phyloP scores from a whole-genome alignment of 2,113 vertebrate species.

The Uria aalge region DNA sequence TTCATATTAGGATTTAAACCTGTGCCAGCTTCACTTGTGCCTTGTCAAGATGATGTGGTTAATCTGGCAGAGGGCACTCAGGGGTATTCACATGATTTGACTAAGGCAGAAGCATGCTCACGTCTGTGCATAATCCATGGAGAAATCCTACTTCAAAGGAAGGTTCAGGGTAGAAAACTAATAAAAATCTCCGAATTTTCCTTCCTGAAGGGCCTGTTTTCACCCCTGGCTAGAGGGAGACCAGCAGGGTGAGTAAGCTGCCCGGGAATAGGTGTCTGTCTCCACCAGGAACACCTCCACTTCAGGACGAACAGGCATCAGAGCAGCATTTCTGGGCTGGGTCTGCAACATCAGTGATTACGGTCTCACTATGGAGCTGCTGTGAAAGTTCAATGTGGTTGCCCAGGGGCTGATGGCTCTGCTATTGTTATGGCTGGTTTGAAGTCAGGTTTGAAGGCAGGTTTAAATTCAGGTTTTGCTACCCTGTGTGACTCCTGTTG shows the following conservation, averaged over 20 bases:
- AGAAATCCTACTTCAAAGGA: background rate
- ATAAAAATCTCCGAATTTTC: background rate
- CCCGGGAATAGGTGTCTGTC: background rate
- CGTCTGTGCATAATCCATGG: background rate
- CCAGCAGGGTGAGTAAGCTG: background rate
- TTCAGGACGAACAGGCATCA: background rate
- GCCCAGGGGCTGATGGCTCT: background rate
- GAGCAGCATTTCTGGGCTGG: background rate
- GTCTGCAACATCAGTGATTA: background rate
- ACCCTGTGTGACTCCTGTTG: too few relatives aligned
- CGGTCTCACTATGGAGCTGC: background rate
- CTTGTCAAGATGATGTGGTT: background rate
- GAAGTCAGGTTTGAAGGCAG: background rate
- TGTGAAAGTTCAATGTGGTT: accelerated
- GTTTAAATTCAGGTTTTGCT: background rate
- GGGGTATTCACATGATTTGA: background rate
- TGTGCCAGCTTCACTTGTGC: background rate
- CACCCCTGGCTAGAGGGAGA: background rate
- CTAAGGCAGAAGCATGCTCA: background rate
- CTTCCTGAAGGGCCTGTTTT: background rate
- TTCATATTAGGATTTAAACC: background rate
- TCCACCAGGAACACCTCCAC: background rate
- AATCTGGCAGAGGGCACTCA: background rate
- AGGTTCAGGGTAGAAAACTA: background rate
- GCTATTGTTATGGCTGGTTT: background rate